These are phyloP conservation scores for Thalassophryne amazonica DNA, from an alignment of 2,797 vertebrate species.

Conservation along the genomic window DNA sequence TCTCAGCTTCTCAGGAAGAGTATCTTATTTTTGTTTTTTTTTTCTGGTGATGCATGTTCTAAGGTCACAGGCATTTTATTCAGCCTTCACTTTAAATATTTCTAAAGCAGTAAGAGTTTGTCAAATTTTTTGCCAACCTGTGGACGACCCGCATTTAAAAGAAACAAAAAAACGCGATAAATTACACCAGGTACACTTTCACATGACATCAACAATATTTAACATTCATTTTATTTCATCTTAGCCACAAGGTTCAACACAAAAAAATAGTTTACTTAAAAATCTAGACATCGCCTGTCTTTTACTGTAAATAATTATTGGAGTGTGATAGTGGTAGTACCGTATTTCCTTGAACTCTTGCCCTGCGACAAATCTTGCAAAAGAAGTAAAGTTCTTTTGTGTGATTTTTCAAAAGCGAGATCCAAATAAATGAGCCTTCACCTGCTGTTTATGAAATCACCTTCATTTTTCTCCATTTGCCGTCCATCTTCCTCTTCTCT, in stretches of 20 bases:
- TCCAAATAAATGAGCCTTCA: not conserved
- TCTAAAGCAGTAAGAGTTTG: not conserved
- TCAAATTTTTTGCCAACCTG: not conserved
- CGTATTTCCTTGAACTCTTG: constrained; percentile 37
- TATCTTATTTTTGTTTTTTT: not conserved
- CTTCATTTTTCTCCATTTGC: not conserved
- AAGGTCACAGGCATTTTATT: not conserved
- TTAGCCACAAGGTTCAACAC: not conserved
- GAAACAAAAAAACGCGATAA: not conserved
- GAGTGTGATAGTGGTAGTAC: constrained; percentile 12
- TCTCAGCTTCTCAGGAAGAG: not conserved
- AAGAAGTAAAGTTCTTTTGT: constrained; percentile 7
- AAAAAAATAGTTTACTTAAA: not conserved
- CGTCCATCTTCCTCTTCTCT: not conserved
- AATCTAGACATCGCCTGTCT: constrained; percentile 4
- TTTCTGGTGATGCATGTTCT: not conserved
- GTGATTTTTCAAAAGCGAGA: not conserved
- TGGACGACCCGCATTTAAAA: not conserved
- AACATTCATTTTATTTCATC: not conserved
- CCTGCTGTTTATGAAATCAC: constrained; percentile 17
- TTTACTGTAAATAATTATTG: constrained; percentile 25
- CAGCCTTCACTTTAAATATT: not conserved
- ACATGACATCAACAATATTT: not conserved
- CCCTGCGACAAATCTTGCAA: constrained; percentile 17
- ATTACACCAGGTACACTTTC: not conserved